Percentiles rank a stretch among this genome's conserved stretches.
Evolutionary conservation across 2,113 vertebrate genomes (phyloP).

Genomic region (Haliaeetus leucogaster): DNA sequence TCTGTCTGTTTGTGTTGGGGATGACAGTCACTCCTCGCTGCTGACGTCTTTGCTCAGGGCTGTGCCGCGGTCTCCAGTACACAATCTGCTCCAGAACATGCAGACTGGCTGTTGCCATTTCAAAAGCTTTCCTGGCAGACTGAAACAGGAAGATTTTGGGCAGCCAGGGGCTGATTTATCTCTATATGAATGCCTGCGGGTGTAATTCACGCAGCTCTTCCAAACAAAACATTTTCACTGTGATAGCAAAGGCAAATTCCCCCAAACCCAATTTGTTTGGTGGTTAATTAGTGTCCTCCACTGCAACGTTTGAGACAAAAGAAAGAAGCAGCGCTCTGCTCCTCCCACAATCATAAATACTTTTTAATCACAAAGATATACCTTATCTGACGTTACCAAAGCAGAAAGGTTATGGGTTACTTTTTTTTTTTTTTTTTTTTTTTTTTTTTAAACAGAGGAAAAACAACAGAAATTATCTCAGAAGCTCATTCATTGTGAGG

Average conservation of each 20-base stretch:
- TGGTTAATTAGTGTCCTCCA: not conserved
- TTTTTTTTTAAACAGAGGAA: not conserved
- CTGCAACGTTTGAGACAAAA: not conserved
- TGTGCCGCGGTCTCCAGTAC: not conserved
- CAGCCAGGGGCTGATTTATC: not conserved
- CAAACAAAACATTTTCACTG: conserved; percentile 3
- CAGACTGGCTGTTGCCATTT: not conserved
- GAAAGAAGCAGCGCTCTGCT: not conserved
- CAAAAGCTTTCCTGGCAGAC: not conserved
- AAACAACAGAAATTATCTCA: not conserved
- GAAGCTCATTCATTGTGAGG: not conserved
- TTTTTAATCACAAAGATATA: not conserved
- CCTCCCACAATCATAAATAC: not conserved
- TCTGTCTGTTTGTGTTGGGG: not conserved
- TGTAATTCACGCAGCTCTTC: not conserved
- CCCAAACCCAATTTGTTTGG: not conserved
- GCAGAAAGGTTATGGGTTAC: not conserved
- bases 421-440: not conserved
- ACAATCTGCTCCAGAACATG: not conserved
- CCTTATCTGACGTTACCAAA: not conserved
- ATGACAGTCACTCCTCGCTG: not conserved
- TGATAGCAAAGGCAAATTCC: not conserved
- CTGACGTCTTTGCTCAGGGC: conserved; percentile 1
- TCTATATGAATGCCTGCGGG: rapidly evolving
- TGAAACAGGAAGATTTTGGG: not conserved